Conservation (phyloP, 2,797 vertebrate genomes). For the Thamnophis elegans region DNA sequence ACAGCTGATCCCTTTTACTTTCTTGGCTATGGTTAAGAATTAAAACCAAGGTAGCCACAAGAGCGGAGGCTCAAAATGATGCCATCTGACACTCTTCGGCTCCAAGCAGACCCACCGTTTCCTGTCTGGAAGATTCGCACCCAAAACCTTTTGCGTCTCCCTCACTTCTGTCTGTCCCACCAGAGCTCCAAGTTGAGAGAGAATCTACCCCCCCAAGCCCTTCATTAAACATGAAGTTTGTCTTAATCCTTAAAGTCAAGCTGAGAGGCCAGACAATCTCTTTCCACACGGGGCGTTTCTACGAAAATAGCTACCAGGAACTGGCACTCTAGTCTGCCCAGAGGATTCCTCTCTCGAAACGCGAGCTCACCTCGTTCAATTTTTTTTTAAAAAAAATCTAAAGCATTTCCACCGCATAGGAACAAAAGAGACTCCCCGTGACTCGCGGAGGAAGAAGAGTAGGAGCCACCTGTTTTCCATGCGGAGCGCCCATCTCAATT, state of each 20-base stretch:
- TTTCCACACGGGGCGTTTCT: not conserved
- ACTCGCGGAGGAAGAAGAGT: not conserved
- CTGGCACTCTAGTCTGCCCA: rapidly evolving
- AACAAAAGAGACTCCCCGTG: not conserved
- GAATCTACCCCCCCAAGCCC: not conserved
- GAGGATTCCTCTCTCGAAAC: not conserved
- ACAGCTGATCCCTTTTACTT: no score
- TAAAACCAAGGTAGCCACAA: not conserved
- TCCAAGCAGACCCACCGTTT: not conserved
- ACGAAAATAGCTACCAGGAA: not conserved
- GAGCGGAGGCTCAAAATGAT: not conserved
- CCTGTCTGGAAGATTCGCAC: not conserved
- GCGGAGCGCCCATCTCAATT: not conserved
- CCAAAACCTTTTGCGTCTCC: no score
- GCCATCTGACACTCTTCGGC: not conserved
- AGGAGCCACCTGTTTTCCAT: not conserved
- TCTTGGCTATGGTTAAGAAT: not conserved
- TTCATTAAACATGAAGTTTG: not conserved
- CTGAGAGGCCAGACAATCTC: no score
- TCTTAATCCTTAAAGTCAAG: no score
- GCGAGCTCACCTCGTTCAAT: not conserved
- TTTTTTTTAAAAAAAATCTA: no score
- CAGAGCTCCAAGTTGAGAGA: not conserved
- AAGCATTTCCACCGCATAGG: not conserved
- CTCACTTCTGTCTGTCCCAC: not conserved